Base-by-base conservation (phyloP, 30 jellyfish, hydroid and myxozoan genomes). In the Aurelia sp. region DNA sequence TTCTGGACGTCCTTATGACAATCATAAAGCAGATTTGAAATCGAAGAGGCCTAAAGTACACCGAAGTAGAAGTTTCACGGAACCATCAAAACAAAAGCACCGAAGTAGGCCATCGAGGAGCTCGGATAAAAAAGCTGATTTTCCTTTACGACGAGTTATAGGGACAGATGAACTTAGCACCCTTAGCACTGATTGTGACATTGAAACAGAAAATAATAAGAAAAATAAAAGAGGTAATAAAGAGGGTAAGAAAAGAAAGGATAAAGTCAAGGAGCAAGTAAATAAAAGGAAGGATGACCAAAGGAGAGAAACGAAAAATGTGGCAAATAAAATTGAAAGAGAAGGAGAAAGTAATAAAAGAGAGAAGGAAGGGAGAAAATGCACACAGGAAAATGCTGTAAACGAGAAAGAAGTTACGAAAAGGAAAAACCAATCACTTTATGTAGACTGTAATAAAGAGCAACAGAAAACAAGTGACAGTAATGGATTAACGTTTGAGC, bases 51-150 rank as follows among this genome's bases (percentile, higher is more conserved):
- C 84, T 5, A 81, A 81, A 53, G 76, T 73, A 3, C 91, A 81
- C 17, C 80, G 91, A 17, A 81, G 91, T 62, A 68, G 91, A 58
- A 81, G 91, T 67, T 81, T 81, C 19, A 50, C 91, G 19, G 83
- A 69, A 27, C 83, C 91, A 15, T 81, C 91, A 27, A 69, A 81
- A 69, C 83, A 81, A 10, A 67, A 65, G n/a, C 18, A 24, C 4
- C 21, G 74, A 33, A 38, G 62, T 50, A 81, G 68, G 67, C 41
- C 50, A 22, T 19, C 84, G 11, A 81, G 44, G 27, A 76, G 51
- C 33, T 3, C 76, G 27, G 71, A 40, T 4, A 69, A 67, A 24
- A 67, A 68, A 1, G 51, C 57, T 2, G 91, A 81, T 81, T 81
- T 81, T 51, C 91, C 91, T 4, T 51, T 81, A 22, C 67, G 91